Evolutionary conservation across 2,113 vertebrate genomes (phyloP).

Genomic region (Sterrhoptilus dennistouni): DNA sequence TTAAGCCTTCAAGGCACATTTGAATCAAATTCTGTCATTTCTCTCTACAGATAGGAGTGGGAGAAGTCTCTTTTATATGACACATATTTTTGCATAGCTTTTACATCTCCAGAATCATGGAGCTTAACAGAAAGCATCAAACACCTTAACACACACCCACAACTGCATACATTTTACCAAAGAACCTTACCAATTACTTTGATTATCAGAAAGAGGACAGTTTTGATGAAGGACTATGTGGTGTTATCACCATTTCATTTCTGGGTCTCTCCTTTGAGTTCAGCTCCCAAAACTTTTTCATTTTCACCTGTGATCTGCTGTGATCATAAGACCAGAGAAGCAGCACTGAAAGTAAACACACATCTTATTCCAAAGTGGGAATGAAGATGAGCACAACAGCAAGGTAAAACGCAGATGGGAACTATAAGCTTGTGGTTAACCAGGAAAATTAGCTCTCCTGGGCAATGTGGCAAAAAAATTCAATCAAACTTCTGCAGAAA

Average conservation of each 20-base stretch:
- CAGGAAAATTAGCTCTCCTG: not conserved
- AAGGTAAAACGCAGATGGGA: not conserved
- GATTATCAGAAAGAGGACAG: not conserved
- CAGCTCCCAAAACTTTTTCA: not conserved
- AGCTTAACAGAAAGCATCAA: not conserved
- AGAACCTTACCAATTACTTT: not conserved
- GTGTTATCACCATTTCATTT: not conserved
- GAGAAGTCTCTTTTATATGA: not conserved
- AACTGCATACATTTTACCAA: not conserved
- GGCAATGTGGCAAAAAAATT: not conserved
- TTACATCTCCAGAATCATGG: not conserved
- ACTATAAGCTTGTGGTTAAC: not conserved
- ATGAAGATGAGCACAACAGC: not conserved
- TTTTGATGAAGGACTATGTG: not conserved
- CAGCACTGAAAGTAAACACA: not conserved
- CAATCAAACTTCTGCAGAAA: not conserved
- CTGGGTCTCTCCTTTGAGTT: not conserved
- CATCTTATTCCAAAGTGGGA: not conserved
- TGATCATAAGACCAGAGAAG: rapidly evolving
- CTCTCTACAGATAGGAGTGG: not conserved
- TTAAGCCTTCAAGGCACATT: not conserved
- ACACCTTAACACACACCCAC: constrained; percentile 26
- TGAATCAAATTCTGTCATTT: not conserved
- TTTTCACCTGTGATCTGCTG: not conserved
- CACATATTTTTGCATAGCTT: constrained; percentile 12